Percentiles rank a stretch among this genome's conserved stretches.
phyloP scores from a whole-genome alignment of 2,797 vertebrate species.

The Melanotaenia boesemani region DNA sequence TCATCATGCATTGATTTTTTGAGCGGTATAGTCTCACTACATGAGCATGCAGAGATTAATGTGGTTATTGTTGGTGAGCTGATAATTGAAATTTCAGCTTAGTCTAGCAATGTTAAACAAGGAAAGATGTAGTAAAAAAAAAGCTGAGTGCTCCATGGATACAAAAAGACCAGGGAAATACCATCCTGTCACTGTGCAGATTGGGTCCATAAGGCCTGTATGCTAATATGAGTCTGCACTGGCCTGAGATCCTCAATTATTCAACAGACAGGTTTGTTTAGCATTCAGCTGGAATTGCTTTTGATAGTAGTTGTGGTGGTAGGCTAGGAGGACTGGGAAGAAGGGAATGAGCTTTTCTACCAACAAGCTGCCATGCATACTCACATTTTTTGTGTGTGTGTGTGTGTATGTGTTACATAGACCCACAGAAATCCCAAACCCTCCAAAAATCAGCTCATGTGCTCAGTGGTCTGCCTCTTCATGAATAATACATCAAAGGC shows the following conservation, averaged over 20 bases:
- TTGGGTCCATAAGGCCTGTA: constrained; percentile 82
- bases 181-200: constrained; percentile 74
- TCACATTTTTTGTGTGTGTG: not conserved
- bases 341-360: constrained; percentile 48
- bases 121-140: constrained; percentile 38
- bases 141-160: constrained; percentile 26
- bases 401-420: not conserved
- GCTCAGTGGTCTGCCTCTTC: constrained; percentile 70
- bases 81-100: constrained; percentile 16
- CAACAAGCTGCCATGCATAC: constrained; percentile 12
- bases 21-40: not conserved
- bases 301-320: constrained; percentile 64
- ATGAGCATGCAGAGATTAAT: not conserved
- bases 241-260: constrained; percentile 84
- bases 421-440: constrained; percentile 18
- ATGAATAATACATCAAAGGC: constrained; percentile 84
- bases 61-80: constrained; percentile 1
- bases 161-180: constrained; percentile 49
- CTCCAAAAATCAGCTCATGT: constrained; percentile 64
- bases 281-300: constrained; percentile 82
- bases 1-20: constrained; percentile 18
- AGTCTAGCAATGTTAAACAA: constrained; percentile 19
- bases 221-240: constrained; percentile 81
- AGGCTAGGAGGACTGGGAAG: constrained; percentile 59
- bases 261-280: constrained; percentile 86